Conservation (phyloP, 2,113 vertebrate genomes). For the Dendropsophus ebraccatus region DNA sequence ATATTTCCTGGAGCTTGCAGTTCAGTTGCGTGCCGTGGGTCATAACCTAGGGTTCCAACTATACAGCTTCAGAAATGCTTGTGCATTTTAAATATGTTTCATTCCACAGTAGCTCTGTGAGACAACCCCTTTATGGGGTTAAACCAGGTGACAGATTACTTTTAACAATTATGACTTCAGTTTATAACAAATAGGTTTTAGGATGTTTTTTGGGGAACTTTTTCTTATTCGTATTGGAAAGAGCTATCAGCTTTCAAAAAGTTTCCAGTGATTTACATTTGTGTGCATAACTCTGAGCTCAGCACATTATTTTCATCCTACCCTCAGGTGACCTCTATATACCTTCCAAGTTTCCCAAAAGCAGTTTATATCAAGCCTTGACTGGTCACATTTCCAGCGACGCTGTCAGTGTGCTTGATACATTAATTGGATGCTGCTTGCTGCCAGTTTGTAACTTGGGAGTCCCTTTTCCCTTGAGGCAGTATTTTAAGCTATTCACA, state of each 20-base stretch:
- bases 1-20: no score
- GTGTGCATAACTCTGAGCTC: not conserved
- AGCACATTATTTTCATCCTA: slow-evolving; percentile 2
- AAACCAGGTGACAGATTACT: no score
- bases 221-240: not conserved
- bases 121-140: no score
- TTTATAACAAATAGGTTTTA: no score
- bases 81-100: no score
- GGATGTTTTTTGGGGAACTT: not conserved
- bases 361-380: slow-evolving; percentile 46
- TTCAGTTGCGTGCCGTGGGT: no score
- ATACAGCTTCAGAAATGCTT: no score
- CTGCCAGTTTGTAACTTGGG: slow-evolving; percentile 59
- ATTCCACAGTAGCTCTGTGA: no score
- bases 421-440: slow-evolving; percentile 53
- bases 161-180: no score
- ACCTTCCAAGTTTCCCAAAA: slow-evolving; percentile 5
- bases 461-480: slow-evolving; percentile 60
- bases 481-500: slow-evolving; percentile 1
- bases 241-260: not conserved
- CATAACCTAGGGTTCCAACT: no score
- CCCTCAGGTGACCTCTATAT: not conserved
- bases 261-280: slow-evolving; percentile 20
- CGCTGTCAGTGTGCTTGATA: slow-evolving; percentile 45
- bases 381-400: slow-evolving; percentile 28